phyloP scores from a whole-genome alignment of 2,888 invertebrate species.

The Leptinotarsa peninsularis region DNA sequence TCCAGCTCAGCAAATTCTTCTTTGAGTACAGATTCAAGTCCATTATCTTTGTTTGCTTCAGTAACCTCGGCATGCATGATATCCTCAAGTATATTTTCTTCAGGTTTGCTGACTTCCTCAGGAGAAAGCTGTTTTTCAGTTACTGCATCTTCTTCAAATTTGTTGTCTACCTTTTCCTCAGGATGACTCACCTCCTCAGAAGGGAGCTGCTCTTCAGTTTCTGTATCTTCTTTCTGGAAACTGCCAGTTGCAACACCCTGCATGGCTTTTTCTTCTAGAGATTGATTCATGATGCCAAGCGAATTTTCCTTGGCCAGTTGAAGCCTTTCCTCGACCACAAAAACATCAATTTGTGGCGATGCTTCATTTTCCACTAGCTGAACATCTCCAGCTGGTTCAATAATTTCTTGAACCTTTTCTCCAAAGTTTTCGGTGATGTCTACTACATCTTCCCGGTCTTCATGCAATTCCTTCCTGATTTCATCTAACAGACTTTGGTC shows the following conservation, averaged over 20 bases:
- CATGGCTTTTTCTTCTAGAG: not conserved
- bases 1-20: no score
- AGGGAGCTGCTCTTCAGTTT: not conserved
- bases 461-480: conserved; percentile 3
- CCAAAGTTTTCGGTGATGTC: not conserved
- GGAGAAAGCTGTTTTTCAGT: not conserved
- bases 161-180: not conserved
- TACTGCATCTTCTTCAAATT: not conserved
- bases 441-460: not conserved
- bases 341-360: not conserved
- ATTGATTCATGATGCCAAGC: not conserved
- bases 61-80: not conserved
- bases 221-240: not conserved
- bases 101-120: not conserved
- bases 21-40: not conserved
- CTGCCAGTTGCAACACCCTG: not conserved
- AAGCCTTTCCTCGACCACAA: not conserved
- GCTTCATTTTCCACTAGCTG: not conserved
- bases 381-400: not conserved
- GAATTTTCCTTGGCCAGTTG: not conserved
- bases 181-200: not conserved
- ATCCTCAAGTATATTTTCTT: not conserved
- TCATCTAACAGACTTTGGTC: conserved; percentile 18
- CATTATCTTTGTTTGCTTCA: not conserved
- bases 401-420: not conserved